Conservation (phyloP, 2,113 vertebrate species). For the Cynocephalus volans region DNA sequence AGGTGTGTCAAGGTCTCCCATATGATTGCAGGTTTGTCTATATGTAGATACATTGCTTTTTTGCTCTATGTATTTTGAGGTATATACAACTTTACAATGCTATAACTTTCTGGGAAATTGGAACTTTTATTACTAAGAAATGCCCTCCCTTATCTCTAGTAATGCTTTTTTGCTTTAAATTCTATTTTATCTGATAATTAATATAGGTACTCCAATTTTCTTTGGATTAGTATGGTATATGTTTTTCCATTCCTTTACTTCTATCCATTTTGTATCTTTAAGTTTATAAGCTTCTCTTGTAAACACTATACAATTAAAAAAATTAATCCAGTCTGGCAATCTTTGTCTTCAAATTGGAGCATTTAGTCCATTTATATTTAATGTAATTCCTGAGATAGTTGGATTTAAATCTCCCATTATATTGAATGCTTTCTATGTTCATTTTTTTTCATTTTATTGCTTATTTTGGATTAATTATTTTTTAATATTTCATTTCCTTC, state of each 20-base stretch:
- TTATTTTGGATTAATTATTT: neutral
- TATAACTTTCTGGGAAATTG: neutral
- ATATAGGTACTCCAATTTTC: neutral
- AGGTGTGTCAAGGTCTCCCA: neutral
- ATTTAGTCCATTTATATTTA: neutral
- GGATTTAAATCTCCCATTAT: neutral
- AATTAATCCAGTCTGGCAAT: neutral
- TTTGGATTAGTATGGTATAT: slow-evolving; percentile 12
- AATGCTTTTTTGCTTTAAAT: slow-evolving; percentile 2
- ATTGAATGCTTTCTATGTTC: neutral
- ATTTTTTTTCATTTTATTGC: neutral
- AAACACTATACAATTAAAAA: neutral
- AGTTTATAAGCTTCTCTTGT: neutral
- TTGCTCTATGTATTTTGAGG: neutral
- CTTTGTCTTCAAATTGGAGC: neutral
- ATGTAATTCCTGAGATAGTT: neutral
- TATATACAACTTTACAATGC: neutral
- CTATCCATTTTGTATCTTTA: neutral
- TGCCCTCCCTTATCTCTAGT: neutral
- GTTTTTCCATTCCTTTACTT: neutral
- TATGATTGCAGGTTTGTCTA: neutral
- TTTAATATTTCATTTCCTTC: neutral
- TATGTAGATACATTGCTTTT: neutral
- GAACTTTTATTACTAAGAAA: neutral
- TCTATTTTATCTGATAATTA: neutral